phyloP scores from a whole-genome alignment of 2,888 invertebrate genomes.

The Phalangium opilio region DNA sequence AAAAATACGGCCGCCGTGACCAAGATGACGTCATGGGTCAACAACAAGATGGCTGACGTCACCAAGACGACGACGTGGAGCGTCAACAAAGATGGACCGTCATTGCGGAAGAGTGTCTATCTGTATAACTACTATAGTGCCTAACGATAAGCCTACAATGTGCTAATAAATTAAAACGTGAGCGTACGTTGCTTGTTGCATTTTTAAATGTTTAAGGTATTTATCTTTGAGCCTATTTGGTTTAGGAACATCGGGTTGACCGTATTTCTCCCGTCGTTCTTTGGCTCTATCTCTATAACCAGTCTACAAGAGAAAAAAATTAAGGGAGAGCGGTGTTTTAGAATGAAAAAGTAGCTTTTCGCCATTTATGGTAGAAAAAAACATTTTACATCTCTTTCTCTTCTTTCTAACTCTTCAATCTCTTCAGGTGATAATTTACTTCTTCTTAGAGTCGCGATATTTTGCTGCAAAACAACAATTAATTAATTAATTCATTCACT shows the following conservation, averaged over 20 bases:
- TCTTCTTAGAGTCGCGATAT: constrained; percentile 41
- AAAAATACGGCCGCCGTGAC: too few species aligned
- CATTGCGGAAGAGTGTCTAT: too few species aligned
- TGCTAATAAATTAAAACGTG: too few species aligned
- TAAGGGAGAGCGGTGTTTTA: background rate
- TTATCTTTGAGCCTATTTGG: constrained; percentile 51
- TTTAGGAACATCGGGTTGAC: constrained; percentile 64
- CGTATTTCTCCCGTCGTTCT: constrained; percentile 82
- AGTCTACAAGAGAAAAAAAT: constrained; percentile 7
- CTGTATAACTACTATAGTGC: too few species aligned
- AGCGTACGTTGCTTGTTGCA: constrained; percentile 11
- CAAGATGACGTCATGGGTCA: too few species aligned
- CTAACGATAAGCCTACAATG: too few species aligned
- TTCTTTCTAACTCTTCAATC: constrained; percentile 18
- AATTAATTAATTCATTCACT: too few species aligned
- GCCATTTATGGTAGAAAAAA: background rate
- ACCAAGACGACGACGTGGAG: too few species aligned
- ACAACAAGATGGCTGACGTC: too few species aligned
- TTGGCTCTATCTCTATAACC: constrained; percentile 87
- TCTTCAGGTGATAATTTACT: constrained; percentile 16
- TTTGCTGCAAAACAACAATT: constrained; percentile 37
- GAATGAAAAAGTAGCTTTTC: background rate
- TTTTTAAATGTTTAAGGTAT: constrained; percentile 41
- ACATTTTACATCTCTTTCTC: constrained; percentile 10
- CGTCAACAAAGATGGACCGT: too few species aligned